Evolutionary conservation across 2,888 invertebrate species (phyloP).

Genomic region (Polymixis flavicincta): DNA sequence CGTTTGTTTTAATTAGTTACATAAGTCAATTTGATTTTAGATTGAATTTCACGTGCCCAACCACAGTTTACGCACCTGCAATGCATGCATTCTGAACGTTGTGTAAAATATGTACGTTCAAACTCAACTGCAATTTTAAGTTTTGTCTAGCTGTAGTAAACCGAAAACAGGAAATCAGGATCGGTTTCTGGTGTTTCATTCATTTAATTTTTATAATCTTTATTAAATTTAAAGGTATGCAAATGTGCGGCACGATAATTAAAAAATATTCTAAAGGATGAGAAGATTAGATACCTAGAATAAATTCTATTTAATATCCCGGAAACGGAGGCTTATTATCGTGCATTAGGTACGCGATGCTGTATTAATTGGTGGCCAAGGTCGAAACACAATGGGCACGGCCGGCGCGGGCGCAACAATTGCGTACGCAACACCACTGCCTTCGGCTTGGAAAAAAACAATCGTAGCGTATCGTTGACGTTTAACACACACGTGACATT

Average conservation of each 20-base stretch:
- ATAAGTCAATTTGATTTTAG: slow-evolving; percentile 12
- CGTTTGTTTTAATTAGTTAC: slow-evolving; percentile 34
- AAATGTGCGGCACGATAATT: too few relatives aligned
- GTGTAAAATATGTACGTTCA: slow-evolving; percentile 17
- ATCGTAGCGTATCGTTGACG: slow-evolving; percentile 52
- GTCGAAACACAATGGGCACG: slow-evolving; percentile 72
- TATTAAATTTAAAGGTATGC: not conserved
- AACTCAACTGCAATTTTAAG: not conserved
- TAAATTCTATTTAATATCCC: slow-evolving; percentile 67
- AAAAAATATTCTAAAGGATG: slow-evolving; percentile 19
- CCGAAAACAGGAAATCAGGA: not conserved
- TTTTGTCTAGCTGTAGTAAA: not conserved
- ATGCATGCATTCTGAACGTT: slow-evolving; percentile 9
- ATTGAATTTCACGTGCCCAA: slow-evolving; percentile 7
- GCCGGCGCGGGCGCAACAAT: slow-evolving; percentile 59
- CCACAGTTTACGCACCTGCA: slow-evolving; percentile 20
- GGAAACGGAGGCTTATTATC: slow-evolving; percentile 72
- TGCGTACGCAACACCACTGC: slow-evolving; percentile 60
- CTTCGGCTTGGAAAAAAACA: slow-evolving; percentile 60
- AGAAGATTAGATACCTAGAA: slow-evolving; percentile 35
- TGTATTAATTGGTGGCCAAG: slow-evolving; percentile 76
- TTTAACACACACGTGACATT: slow-evolving; percentile 60
- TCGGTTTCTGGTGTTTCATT: not conserved
- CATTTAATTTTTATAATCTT: not conserved
- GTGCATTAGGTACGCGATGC: slow-evolving; percentile 70